phyloP scores from a whole-genome alignment of 2,888 invertebrate species.

The Drosophila hamatofila region DNA sequence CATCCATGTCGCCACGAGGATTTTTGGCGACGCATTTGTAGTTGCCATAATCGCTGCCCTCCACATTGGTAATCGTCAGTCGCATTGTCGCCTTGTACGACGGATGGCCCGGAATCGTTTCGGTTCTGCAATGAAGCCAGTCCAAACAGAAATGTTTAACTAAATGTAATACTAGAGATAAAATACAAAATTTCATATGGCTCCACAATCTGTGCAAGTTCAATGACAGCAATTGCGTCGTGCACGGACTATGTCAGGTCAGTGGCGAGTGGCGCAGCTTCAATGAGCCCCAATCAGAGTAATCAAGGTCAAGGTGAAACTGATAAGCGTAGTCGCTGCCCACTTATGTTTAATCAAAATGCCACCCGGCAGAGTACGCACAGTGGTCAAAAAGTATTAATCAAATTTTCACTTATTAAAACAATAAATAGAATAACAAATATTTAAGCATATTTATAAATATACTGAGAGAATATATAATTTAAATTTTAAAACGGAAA shows the following conservation, averaged over 20 bases:
- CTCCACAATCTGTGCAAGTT: constrained; percentile 68
- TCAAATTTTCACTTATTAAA: too few relatives aligned
- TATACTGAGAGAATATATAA: too few relatives aligned
- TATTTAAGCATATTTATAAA: too few relatives aligned
- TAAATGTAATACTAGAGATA: not conserved
- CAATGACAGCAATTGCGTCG: constrained; percentile 74
- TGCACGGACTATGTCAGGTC: constrained; percentile 57
- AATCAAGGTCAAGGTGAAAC: constrained; percentile 82
- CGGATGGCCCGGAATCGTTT: constrained; percentile 89
- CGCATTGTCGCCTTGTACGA: constrained; percentile 95
- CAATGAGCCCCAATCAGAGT: constrained; percentile 64
- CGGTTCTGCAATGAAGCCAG: constrained; percentile 86
- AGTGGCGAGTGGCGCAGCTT: constrained; percentile 41
- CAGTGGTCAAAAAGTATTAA: constrained; percentile 26
- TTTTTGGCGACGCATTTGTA: constrained; percentile 96
- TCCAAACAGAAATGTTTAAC: not conserved
- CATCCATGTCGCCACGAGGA: constrained; percentile 95
- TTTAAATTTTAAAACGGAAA: too few relatives aligned
- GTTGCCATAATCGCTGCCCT: constrained; percentile 93
- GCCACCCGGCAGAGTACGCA: constrained; percentile 55
- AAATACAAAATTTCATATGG: too few relatives aligned
- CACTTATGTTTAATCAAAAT: constrained; percentile 69
- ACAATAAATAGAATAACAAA: too few relatives aligned
- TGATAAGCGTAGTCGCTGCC: constrained; percentile 59
- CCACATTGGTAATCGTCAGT: constrained; percentile 92